These are phyloP conservation scores for Epirrhoe alternata DNA, from an alignment of 2,888 invertebrate species.

Conservation along the genomic window DNA sequence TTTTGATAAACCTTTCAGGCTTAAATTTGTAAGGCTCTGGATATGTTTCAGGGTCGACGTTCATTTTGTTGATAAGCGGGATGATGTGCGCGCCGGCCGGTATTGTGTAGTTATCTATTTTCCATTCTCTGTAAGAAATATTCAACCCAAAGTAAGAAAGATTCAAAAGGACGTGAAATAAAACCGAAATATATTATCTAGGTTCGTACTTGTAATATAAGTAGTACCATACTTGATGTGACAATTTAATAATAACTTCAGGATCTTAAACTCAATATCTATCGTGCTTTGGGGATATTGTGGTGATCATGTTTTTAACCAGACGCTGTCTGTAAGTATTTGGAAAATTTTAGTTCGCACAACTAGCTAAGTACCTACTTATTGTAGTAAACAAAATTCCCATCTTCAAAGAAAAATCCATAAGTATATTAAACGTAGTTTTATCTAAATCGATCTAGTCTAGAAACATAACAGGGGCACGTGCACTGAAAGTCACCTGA, in stretches of 20 bases:
- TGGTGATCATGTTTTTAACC: no score
- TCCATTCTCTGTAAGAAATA: conserved; percentile 90
- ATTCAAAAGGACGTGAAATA: no score
- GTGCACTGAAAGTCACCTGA: neutral
- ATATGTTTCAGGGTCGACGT: conserved; percentile 93
- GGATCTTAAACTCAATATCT: no score
- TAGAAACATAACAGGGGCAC: neutral
- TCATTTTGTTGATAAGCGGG: conserved; percentile 92
- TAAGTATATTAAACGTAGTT: no score
- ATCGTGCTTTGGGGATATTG: no score
- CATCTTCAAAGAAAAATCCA: neutral
- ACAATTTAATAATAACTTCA: no score
- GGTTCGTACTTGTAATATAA: no score
- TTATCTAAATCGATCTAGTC: neutral
- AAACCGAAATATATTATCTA: no score
- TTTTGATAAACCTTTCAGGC: conserved; percentile 90
- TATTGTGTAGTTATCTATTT: conserved; percentile 89
- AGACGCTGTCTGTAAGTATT: no score
- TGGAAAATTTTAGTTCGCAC: no score
- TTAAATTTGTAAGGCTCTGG: conserved; percentile 91
- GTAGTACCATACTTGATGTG: no score
- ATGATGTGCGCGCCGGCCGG: conserved; percentile 92
- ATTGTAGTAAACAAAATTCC: neutral
- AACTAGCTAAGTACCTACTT: neutral
- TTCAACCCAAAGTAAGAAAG: no score